Evolutionary conservation across 1,140 invertebrate species (phyloP).

Genomic region (Aphidius ervi): DNA sequence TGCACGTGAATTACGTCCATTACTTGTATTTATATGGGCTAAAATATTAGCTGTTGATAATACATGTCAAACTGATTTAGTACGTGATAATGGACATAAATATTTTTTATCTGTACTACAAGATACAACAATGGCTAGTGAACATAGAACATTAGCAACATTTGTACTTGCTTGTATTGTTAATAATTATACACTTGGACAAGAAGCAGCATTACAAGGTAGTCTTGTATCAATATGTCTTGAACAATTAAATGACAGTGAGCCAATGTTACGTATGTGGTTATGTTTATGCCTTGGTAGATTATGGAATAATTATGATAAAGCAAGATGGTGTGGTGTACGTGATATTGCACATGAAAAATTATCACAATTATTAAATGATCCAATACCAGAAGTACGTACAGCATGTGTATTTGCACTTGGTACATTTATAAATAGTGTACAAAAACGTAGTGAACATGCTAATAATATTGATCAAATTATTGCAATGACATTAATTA

Average conservation of each 20-base stretch:
- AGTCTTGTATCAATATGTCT: conserved; percentile 85
- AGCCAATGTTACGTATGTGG: conserved; percentile 81
- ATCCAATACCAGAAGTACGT: conserved; percentile 81
- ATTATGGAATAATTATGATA: conserved; percentile 90
- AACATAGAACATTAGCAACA: conserved; percentile 83
- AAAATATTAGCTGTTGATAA: conserved; percentile 97
- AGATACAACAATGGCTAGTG: conserved; percentile 79
- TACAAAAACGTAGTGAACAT: conserved; percentile 79
- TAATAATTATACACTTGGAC: conserved; percentile 80
- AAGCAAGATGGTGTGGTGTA: conserved; percentile 92
- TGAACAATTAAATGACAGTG: conserved; percentile 68
- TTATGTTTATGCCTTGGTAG: conserved; percentile 88
- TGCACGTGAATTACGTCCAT: conserved; percentile 83
- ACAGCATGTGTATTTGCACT: conserved; percentile 88
- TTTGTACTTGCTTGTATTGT: conserved; percentile 91
- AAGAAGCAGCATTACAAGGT: conserved; percentile 82
- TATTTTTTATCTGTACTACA: conserved; percentile 89
- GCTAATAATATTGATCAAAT: conserved; percentile 90
- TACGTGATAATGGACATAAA: conserved; percentile 91
- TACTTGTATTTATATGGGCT: conserved; percentile 98
- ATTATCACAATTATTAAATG: conserved; percentile 72
- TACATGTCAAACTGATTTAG: conserved; percentile 90
- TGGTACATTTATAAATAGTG: conserved; percentile 86
- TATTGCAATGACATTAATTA: conserved; percentile 81
- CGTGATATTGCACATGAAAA: conserved; percentile 95